Evolutionary conservation across 2,113 vertebrate species (phyloP), one percentile per base, ranked within the genome.

Genomic region (Canis aureus): DNA sequence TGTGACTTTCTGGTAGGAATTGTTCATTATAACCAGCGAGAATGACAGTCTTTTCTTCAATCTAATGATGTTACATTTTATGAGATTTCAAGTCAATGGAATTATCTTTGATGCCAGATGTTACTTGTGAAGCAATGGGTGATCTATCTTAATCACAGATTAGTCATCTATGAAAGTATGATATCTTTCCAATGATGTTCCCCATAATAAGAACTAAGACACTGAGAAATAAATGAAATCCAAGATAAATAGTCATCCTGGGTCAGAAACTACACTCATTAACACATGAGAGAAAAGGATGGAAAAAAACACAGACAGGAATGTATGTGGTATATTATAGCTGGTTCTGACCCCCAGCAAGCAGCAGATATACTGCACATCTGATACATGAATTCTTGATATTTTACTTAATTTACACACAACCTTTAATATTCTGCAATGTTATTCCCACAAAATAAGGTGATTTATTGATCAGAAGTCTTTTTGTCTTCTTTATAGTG

Each of bases 91-190:
- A 96, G 96, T 95, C 97, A 97, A 97, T 97, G 86, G 87, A 97
- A 98, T 97, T 95, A 97, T 97, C 92, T 95, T 95, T 94, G 96
- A 95, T 94, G 92, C 97, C 97, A 98, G 97, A 97, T 98, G 97
- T 97, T 98, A 97, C 97, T 97, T 85, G 88, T 62, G 92, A 97
- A 98, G 69, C 53, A 97, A 95, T 86, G 35, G 55, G 69, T 85
- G 49, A 97, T 97, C 90, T 94, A 51, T 97, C 97, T 97, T 97
- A 96, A 97, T 98, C 96, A 90, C 55, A 87, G 92, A 96, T 96
- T 94, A 98, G 97, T 96, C 97, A 96, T 97, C 97, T 97, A 95
- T 97, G 97, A 97, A 98, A 98, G 64, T 94, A 94, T 97, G 96
- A 96, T 98, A 38, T 90, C 87, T 97, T 96, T 88, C 59, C 95